These are phyloP conservation scores for Typhlichthys eigenmanni DNA, from an alignment of 2,797 vertebrate genomes.

Conservation along the genomic window DNA sequence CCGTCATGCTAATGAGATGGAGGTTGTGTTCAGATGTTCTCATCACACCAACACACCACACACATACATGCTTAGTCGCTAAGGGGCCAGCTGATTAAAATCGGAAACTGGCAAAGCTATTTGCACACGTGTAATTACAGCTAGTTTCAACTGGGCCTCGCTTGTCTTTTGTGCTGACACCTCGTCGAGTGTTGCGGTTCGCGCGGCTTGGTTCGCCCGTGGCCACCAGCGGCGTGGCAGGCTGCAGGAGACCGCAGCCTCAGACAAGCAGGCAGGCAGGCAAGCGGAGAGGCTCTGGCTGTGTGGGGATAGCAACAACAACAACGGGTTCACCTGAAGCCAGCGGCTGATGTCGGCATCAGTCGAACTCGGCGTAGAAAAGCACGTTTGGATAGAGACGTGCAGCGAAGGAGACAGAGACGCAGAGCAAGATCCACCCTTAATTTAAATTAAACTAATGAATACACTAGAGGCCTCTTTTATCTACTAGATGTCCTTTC, in stretches of 20 bases:
- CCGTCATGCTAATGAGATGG: constrained; percentile 22
- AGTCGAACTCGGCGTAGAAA: constrained; percentile 36
- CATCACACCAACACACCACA: constrained; percentile 1
- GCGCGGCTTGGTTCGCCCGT: background rate
- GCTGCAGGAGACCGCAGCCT: background rate
- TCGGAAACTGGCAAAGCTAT: constrained; percentile 38
- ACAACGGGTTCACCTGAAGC: constrained; percentile 21
- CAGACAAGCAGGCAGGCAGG: background rate
- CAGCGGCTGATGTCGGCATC: constrained; percentile 15
- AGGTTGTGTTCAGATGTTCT: constrained; percentile 18
- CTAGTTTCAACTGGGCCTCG: constrained; percentile 16
- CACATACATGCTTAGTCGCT: constrained; percentile 15
- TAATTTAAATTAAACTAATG: constrained; percentile 73
- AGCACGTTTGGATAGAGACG: constrained; percentile 18
- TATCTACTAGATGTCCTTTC: constrained; percentile 64
- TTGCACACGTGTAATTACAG: constrained; percentile 48
- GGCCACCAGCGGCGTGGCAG: background rate
- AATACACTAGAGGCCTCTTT: constrained; percentile 72
- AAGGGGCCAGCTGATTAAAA: constrained; percentile 42
- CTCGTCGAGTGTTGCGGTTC: constrained; percentile 11
- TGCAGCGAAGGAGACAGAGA: constrained; percentile 15
- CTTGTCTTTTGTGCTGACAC: constrained; percentile 17
- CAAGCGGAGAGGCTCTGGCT: background rate
- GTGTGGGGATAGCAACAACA: background rate
- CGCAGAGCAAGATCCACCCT: background rate